Conservation (phyloP, 2,888 invertebrate species). For the Carterocephalus palaemon region DNA sequence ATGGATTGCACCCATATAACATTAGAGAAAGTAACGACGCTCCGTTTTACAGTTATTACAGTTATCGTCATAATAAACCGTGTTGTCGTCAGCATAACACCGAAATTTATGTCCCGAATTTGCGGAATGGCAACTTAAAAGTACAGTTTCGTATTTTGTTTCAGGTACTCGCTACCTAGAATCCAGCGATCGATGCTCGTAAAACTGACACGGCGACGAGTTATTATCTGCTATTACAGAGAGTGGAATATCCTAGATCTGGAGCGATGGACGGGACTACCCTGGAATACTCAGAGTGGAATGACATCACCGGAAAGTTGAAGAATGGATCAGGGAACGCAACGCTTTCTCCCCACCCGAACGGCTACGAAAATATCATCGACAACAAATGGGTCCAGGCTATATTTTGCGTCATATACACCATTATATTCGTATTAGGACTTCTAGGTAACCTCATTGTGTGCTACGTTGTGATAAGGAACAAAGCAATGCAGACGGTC, state of each 20-base stretch:
- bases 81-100: background rate
- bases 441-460: conserved; percentile 94
- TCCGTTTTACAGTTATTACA: no score
- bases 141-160: conserved; percentile 59
- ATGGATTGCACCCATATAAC: background rate
- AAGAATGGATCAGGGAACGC: conserved; percentile 36
- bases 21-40: conserved; percentile 1
- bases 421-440: conserved; percentile 92
- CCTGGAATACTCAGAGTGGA: conserved; percentile 46
- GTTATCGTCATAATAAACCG: background rate
- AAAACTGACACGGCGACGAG: conserved; percentile 54
- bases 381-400: conserved; percentile 84
- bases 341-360: conserved; percentile 35
- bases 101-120: background rate
- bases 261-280: conserved; percentile 57
- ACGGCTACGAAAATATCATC: conserved; percentile 75
- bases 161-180: conserved; percentile 58
- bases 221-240: conserved; percentile 44
- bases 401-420: conserved; percentile 87
- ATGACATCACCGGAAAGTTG: conserved; percentile 43
- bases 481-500: conserved; percentile 97
- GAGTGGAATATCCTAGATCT: conserved; percentile 36
- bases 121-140: conserved; percentile 38
- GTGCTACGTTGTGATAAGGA: conserved; percentile 94
- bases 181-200: conserved; percentile 47